A percentile compares a stretch with the other conserved stretches of the same genome.
phyloP scores from a whole-genome alignment of 2,797 vertebrate species.

The Acanthornis magna region DNA sequence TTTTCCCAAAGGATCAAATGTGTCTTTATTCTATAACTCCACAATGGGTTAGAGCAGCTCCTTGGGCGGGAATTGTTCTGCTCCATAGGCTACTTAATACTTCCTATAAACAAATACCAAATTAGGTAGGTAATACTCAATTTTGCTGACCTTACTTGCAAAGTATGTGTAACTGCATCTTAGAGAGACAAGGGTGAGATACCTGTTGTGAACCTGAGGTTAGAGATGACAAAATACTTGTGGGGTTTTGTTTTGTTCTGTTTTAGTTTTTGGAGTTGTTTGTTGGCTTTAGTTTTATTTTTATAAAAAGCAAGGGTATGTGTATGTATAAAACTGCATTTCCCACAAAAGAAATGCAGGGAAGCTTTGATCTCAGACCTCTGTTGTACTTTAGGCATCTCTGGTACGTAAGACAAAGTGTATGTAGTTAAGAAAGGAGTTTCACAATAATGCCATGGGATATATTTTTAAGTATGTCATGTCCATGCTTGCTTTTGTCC shows the following conservation, averaged over 20 bases:
- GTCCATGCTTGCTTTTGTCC: not conserved
- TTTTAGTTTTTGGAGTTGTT: not conserved
- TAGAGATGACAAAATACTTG: not conserved
- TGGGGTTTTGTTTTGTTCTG: not conserved
- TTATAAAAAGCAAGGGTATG: not conserved
- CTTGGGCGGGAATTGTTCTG: conserved; percentile 1
- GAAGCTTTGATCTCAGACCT: not conserved
- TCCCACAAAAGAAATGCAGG: not conserved
- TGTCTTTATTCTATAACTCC: conserved; percentile 49
- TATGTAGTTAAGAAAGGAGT: not conserved
- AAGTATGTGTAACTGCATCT: not conserved
- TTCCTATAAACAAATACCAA: conserved; percentile 35
- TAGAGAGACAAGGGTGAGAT: not conserved
- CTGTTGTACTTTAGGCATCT: not conserved
- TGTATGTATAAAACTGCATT: not conserved
- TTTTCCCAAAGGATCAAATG: conserved; percentile 49
- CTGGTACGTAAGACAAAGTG: not conserved
- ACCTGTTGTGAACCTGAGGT: not conserved
- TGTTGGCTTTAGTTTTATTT: not conserved
- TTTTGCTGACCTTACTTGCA: not conserved
- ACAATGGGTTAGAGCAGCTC: conserved; percentile 48
- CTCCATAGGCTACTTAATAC: conserved; percentile 32
- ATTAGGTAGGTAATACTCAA: conserved; percentile 8
- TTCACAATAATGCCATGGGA: not conserved
- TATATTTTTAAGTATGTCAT: not conserved